phyloP scores from a whole-genome alignment of 2,797 vertebrate genomes.

The Gallinago nigripennis region DNA sequence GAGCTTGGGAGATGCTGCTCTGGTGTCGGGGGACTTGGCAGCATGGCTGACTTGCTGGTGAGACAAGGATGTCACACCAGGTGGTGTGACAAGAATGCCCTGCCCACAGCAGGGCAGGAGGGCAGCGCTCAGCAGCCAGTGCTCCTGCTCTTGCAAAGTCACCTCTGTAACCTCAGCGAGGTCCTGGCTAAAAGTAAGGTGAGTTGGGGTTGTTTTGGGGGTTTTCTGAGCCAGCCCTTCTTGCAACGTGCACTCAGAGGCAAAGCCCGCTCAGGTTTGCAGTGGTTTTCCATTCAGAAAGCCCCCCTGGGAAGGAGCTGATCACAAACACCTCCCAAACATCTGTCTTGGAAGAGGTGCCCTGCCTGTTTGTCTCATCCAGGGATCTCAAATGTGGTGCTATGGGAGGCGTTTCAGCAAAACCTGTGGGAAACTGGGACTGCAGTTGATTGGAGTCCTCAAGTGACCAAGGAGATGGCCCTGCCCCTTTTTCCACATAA shows the following conservation, averaged over 20 bases:
- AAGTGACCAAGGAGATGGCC: neutral
- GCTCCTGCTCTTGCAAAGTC: neutral
- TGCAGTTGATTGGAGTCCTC: neutral
- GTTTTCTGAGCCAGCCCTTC: neutral
- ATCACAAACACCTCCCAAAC: neutral
- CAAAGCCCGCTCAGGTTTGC: neutral
- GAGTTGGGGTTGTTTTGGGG: neutral
- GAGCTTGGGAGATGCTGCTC: neutral
- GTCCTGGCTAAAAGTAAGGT: neutral
- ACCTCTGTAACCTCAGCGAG: neutral
- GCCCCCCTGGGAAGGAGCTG: neutral
- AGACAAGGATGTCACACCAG: neutral
- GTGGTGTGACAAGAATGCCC: neutral
- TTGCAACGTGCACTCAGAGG: neutral
- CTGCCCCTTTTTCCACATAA: accelerated
- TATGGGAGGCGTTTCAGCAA: neutral
- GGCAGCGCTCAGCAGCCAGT: accelerated
- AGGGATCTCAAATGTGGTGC: neutral
- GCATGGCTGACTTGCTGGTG: neutral
- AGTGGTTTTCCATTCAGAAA: neutral
- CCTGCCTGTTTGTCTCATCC: neutral
- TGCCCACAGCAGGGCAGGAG: neutral
- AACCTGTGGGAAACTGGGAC: neutral
- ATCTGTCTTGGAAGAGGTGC: neutral
- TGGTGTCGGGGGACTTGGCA: accelerated